Conservation (phyloP, 2,888 invertebrate genomes). For the Nephrotoma appendiculata region DNA sequence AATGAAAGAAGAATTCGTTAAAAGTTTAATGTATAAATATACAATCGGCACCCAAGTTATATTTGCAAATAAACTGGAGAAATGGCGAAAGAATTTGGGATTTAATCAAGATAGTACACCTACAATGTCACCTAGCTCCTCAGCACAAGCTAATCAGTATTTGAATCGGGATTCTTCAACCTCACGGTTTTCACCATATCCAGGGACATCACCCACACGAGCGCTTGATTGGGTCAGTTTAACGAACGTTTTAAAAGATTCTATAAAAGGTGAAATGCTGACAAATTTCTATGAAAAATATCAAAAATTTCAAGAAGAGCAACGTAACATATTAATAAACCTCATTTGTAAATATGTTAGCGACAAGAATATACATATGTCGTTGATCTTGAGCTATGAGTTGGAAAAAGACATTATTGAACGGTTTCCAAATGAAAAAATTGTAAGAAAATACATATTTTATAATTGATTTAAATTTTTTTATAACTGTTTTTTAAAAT, state of each 20-base stretch:
- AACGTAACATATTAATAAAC: not conserved
- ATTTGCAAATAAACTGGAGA: not conserved
- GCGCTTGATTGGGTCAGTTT: not conserved
- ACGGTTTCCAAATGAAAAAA: not conserved
- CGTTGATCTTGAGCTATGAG: not conserved
- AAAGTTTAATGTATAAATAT: not conserved
- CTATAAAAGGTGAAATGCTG: not conserved
- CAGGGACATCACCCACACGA: not conserved
- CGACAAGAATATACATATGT: not conserved
- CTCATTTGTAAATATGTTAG: not conserved
- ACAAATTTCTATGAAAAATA: not conserved
- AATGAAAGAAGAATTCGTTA: not conserved
- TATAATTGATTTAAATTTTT: not conserved
- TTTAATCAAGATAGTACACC: too few relatives aligned
- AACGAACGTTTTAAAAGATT: not conserved
- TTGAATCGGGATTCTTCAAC: not conserved
- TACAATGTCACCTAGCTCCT: too few relatives aligned
- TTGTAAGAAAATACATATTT: not conserved
- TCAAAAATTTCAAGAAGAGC: not conserved
- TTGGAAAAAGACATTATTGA: not conserved
- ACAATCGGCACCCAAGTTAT: not conserved
- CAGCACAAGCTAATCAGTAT: too few relatives aligned
- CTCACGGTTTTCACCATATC: not conserved
- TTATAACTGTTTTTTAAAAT: not conserved
- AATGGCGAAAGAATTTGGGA: not conserved